Evolutionary conservation across 2,888 invertebrate genomes (phyloP).

Genomic region (Aspidiotus rigidus): DNA sequence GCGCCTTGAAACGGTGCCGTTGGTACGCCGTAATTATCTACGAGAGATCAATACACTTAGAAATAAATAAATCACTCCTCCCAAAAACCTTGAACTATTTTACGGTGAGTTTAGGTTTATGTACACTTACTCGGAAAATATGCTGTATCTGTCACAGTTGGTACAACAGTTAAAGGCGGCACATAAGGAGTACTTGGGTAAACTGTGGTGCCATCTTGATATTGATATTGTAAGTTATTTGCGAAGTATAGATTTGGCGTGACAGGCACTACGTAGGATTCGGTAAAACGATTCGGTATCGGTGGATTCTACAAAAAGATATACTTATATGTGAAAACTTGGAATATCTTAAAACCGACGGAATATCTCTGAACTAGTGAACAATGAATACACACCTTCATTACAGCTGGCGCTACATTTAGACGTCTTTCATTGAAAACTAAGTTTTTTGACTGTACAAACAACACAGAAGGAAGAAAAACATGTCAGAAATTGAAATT

Average conservation of each 20-base stretch:
- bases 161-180: slow-evolving; percentile 25
- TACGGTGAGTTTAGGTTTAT: too few species aligned
- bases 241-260: slow-evolving; percentile 23
- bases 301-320: slow-evolving; percentile 16
- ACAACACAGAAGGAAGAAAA: slow-evolving; percentile 18
- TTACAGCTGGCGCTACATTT: slow-evolving; percentile 78
- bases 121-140: slow-evolving; percentile 13
- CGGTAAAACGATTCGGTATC: slow-evolving; percentile 8
- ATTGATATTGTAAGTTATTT: slow-evolving; percentile 23
- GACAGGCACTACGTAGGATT: slow-evolving; percentile 23
- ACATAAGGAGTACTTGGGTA: slow-evolving; percentile 16
- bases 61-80: too few species aligned
- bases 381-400: slow-evolving; percentile 46
- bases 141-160: slow-evolving; percentile 13
- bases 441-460: slow-evolving; percentile 59
- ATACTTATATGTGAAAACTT: too few species aligned
- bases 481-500: neutral
- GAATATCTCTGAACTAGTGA: too few species aligned
- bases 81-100: too few species aligned
- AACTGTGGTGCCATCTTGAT: slow-evolving; percentile 16
- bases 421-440: slow-evolving; percentile 69
- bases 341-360: too few species aligned
- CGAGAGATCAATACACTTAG: too few species aligned
- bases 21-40: slow-evolving; percentile 1
- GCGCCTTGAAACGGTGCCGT: slow-evolving; percentile 24